Conservation (phyloP, 2,888 invertebrate species). For the Noctua janthe region DNA sequence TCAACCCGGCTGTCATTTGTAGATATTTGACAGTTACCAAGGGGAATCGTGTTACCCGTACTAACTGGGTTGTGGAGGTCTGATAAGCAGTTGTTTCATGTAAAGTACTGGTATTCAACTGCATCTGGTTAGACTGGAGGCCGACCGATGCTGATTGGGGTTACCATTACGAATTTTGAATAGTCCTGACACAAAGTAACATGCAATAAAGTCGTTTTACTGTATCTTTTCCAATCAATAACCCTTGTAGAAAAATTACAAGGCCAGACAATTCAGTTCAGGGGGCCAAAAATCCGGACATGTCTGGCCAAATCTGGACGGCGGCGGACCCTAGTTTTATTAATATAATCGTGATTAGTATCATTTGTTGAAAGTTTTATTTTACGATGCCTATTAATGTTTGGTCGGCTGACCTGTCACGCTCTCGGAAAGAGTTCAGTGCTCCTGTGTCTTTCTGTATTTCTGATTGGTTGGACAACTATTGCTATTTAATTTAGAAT, state of each 20-base stretch:
- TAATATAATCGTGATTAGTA: constrained; percentile 9
- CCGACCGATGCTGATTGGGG: not conserved
- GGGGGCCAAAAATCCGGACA: not conserved
- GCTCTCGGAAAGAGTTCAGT: constrained; percentile 30
- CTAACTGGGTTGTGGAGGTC: no score
- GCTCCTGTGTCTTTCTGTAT: constrained; percentile 20
- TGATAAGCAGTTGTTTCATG: no score
- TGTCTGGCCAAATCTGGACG: not conserved
- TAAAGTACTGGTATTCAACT: no score
- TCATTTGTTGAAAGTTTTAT: constrained; percentile 7
- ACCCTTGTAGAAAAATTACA: not conserved
- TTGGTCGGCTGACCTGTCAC: constrained; percentile 22
- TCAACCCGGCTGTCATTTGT: no score
- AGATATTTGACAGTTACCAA: no score
- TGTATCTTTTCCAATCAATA: not conserved
- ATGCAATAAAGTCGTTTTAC: not conserved
- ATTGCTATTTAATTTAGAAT: constrained; percentile 1
- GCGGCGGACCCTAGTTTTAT: not conserved
- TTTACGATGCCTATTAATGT: constrained; percentile 14
- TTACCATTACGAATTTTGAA: not conserved
- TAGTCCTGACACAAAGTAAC: not conserved
- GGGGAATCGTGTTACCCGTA: no score
- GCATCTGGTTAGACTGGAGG: no score
- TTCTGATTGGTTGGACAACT: constrained; percentile 6
- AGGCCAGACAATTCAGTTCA: not conserved